Evolutionary conservation across 1,140 invertebrate species (phyloP), one percentile per base, ranked within the genome.

Genomic region (Sarcophaga bullata): DNA sequence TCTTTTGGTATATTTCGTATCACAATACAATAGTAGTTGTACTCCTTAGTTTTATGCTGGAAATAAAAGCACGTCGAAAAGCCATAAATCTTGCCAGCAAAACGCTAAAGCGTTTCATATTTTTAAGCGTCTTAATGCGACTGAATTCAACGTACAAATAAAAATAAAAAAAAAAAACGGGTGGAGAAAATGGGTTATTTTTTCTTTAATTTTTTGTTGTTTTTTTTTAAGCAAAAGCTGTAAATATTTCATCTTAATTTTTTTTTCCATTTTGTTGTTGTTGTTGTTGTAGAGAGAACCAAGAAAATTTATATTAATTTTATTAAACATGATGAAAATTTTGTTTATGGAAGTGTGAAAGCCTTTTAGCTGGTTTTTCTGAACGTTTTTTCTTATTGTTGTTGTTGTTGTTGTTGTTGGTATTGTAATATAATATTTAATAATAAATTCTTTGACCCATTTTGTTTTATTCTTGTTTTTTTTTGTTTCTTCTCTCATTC

Each of bases 391-490:
- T 54, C 10, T 54, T 54, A 54, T 4, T 54, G 15, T 15, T n/a
- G n/a, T n/a, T n/a, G n/a, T n/a, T n/a, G n/a, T n/a, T n/a, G n/a
- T 54, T 54, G 6, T 54, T 13, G 52, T 15, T 54, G 52, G 52
- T 13, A 13, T 54, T 54, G 7, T 54, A 15, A 10, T 52, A 52
- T 3, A 52, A 54, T 54, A 13, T 54, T 54, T 54, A 13, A 15
- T 54, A 13, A 54, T 54, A 54, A 54, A 54, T 54, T 54, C 52
- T 54, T 54, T 54, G 52, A 54, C 52, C 52, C 52, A 54, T 54
- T 54, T 54, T 15, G 52, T 10, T n/a, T n/a, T n/a, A n/a, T n/a
- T n/a, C n/a, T n/a, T n/a, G n/a, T n/a, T n/a, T n/a, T n/a, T n/a
- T n/a, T n/a, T n/a, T n/a, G n/a, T n/a, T n/a, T n/a, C n/a, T n/a